These are phyloP conservation scores for Bombyx mori DNA, from an alignment of 1,140 invertebrate genomes.

Conservation along the genomic window ASM3026992v2 NC_085122.1:2380501-2381000, in stretches of 20 bases:
- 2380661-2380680: slow-evolving; percentile 21
- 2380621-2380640: slow-evolving; percentile 10
- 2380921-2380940: slow-evolving; percentile 44
- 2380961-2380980: slow-evolving; percentile 61
- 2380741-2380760: slow-evolving; percentile 31
- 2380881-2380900: slow-evolving; percentile 66
- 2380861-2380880: slow-evolving; percentile 51
- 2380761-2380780: slow-evolving; percentile 34
- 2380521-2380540: slow-evolving; percentile 42
- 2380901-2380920: slow-evolving; percentile 43
- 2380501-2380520: slow-evolving; percentile 59
- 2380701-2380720: slow-evolving; percentile 45
- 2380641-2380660: slow-evolving; percentile 32
- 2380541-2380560: slow-evolving; percentile 19
- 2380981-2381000: slow-evolving; percentile 66
- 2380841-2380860: slow-evolving; percentile 15
- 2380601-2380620: slow-evolving; percentile 27
- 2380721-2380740: slow-evolving; percentile 32
- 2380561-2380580: slow-evolving; percentile 59
- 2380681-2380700: slow-evolving; percentile 29
- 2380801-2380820: slow-evolving; percentile 36
- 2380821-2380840: slow-evolving; percentile 40
- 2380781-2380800: slow-evolving; percentile 42
- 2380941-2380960: slow-evolving; percentile 64
- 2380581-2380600: slow-evolving; percentile 58